Evolutionary conservation across 2,888 invertebrate genomes (phyloP).

Genomic region (Ophonus ardosiacus): DNA sequence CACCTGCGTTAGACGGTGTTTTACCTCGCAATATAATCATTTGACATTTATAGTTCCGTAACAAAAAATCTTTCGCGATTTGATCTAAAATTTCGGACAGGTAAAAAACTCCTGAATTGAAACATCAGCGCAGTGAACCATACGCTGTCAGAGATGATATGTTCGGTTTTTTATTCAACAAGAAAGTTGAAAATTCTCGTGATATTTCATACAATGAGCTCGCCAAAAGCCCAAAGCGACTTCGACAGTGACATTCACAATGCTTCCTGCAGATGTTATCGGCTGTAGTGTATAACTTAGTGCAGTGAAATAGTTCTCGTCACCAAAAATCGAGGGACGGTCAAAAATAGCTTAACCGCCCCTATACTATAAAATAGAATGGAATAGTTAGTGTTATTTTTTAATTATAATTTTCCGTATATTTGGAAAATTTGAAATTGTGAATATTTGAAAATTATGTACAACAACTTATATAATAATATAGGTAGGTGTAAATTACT

Average conservation of each 20-base stretch:
- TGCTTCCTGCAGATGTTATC: conserved; percentile 47
- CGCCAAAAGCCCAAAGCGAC: conserved; percentile 33
- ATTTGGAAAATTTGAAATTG: no score
- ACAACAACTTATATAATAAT: no score
- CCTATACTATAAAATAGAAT: no score
- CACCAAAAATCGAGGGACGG: no score
- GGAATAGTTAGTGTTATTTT: no score
- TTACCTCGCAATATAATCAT: neutral
- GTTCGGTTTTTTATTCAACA: conserved; percentile 53
- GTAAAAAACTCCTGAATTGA: neutral
- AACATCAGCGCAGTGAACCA: neutral
- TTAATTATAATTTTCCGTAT: no score
- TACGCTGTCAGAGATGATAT: conserved; percentile 49
- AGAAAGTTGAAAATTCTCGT: conserved; percentile 56
- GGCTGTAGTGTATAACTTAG: neutral
- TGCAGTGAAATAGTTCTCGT: no score
- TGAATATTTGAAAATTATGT: no score
- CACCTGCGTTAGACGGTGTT: no score
- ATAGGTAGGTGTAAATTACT: no score
- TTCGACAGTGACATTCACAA: conserved; percentile 29
- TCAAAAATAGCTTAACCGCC: no score
- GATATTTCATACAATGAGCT: conserved; percentile 49
- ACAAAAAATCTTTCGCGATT: neutral
- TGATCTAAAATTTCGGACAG: neutral
- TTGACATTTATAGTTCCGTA: neutral